These are phyloP conservation scores for Drosophila macrospina DNA, from an alignment of 2,888 invertebrate species.

Conservation along the genomic window DNA sequence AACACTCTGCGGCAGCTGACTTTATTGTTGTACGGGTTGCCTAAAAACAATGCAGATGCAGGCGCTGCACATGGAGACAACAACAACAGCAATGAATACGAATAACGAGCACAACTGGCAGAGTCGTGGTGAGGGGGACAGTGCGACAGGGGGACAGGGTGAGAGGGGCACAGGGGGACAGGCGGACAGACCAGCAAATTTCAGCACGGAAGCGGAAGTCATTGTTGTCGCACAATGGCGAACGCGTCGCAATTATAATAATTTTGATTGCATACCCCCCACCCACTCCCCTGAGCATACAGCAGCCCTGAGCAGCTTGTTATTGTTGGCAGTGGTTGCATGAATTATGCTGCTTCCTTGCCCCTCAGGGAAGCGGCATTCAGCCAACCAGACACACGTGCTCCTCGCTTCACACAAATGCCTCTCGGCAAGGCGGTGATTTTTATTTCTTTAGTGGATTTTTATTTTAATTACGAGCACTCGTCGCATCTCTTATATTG, in stretches of 20 bases:
- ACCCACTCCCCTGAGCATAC: neutral
- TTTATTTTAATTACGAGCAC: slow-evolving; percentile 71
- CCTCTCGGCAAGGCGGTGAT: slow-evolving; percentile 19
- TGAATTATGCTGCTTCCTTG: slow-evolving; percentile 63
- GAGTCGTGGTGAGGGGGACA: slow-evolving; percentile 1
- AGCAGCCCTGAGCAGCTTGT: slow-evolving; percentile 54
- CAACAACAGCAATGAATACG: slow-evolving; percentile 24
- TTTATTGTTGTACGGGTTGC: slow-evolving; percentile 52
- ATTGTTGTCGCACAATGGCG: slow-evolving; percentile 82
- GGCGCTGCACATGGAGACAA: slow-evolving; percentile 43
- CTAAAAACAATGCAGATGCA: slow-evolving; percentile 73
- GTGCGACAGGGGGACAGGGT: slow-evolving; percentile 12
- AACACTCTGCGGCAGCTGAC: slow-evolving; percentile 19
- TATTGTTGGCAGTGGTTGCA: slow-evolving; percentile 64
- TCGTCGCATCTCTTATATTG: slow-evolving; percentile 34
- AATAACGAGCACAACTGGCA: slow-evolving; percentile 26
- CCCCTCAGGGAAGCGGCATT: slow-evolving; percentile 8
- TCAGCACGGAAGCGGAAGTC: slow-evolving; percentile 83
- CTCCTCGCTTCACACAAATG: slow-evolving; percentile 12
- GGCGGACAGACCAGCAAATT: slow-evolving; percentile 67
- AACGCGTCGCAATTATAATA: slow-evolving; percentile 83
- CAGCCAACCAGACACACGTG: slow-evolving; percentile 30
- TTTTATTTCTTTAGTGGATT: slow-evolving; percentile 45
- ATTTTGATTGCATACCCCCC: slow-evolving; percentile 77
- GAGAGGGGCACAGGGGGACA: slow-evolving; percentile 10